These are phyloP conservation scores for Gyps fulvus DNA, from an alignment of 2,113 vertebrate genomes.

Conservation along the genomic window DNA sequence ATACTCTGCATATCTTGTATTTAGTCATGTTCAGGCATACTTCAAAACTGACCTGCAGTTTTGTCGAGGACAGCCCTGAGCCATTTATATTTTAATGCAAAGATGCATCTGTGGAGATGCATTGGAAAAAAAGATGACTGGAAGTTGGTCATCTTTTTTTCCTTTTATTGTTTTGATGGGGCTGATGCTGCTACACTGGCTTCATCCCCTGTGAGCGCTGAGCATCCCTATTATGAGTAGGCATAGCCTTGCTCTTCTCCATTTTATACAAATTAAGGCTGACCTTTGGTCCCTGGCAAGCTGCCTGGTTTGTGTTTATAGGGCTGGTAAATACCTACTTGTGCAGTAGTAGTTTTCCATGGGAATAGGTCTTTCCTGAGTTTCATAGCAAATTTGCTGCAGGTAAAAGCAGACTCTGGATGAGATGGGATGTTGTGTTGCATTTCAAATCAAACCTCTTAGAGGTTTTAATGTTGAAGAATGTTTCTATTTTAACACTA, in stretches of 20 bases:
- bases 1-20: background rate
- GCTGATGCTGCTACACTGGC: background rate
- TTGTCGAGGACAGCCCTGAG: background rate
- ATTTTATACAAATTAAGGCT: background rate
- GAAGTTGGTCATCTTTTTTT: background rate
- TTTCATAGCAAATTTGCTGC: background rate
- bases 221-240: background rate
- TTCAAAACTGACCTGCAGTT: background rate
- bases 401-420: background rate
- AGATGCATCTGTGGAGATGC: background rate
- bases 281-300: background rate
- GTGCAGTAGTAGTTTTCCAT: background rate
- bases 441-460: background rate
- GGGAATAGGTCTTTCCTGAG: background rate
- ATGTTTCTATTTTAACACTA: background rate
- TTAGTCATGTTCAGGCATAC: background rate
- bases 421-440: background rate
- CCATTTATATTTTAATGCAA: background rate
- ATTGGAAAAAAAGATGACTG: background rate
- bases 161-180: background rate
- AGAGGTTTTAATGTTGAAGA: background rate
- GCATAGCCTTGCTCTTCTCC: background rate
- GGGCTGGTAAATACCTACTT: background rate
- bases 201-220: background rate
- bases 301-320: background rate